phyloP scores from a whole-genome alignment of 1,140 invertebrate genomes.

The Bilobella aurantiaca region DNA sequence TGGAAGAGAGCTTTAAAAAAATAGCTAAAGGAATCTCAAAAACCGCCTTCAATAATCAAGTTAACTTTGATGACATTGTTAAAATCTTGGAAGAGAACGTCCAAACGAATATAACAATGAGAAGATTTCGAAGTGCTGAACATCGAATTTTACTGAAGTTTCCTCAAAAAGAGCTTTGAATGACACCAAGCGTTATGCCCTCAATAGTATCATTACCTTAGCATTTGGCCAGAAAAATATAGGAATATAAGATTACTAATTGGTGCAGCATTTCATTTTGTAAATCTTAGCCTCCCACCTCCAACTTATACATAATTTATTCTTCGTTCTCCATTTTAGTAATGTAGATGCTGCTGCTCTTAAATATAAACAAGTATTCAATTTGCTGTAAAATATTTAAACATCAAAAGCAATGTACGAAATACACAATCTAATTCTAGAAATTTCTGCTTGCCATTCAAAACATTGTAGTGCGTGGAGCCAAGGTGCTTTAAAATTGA shows the following conservation, averaged over 20 bases:
- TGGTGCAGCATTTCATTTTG: not conserved
- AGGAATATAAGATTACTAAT: not conserved
- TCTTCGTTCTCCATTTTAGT: too few species aligned
- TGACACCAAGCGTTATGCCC: constrained; percentile 6
- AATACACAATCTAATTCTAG: too few species aligned
- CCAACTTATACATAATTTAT: not conserved
- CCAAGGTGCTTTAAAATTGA: too few species aligned
- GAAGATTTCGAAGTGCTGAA: too few species aligned
- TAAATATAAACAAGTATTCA: too few species aligned
- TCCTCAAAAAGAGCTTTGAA: not conserved
- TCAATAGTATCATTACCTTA: not conserved
- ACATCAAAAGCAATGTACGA: too few species aligned
- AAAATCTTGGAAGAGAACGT: constrained; percentile 2
- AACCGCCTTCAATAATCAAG: constrained; percentile 3
- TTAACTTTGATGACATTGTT: not conserved
- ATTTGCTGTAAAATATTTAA: too few species aligned
- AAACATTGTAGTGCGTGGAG: too few species aligned
- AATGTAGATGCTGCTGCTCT: too few species aligned
- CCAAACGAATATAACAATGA: not conserved
- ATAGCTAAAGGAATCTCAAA: too few species aligned
- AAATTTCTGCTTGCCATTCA: too few species aligned
- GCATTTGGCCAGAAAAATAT: not conserved
- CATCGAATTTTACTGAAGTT: not conserved
- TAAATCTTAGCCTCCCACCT: not conserved
- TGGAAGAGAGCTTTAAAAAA: not conserved